Base-by-base conservation (phyloP, 1,140 invertebrate species). In the Apis laboriosa region DNA sequence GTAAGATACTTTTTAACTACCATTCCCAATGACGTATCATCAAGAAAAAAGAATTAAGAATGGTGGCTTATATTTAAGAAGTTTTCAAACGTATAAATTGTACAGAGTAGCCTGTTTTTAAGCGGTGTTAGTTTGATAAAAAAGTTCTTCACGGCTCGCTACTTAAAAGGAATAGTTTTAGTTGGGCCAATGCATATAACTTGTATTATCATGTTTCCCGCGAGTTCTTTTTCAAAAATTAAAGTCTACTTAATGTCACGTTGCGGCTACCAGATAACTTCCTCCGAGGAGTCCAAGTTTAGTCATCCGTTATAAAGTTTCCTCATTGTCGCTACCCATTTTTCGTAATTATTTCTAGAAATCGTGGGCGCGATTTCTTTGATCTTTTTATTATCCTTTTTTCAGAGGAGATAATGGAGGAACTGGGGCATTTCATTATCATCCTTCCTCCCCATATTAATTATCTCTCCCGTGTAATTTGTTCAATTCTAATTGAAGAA, bases 151-250 rank as follows among this genome's bases (percentile, higher is more conserved):
- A 7, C 9, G 43, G 43, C 49, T 70, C 24, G 17, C 66, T 9
- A 34, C 9, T 72, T 9, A 34, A 2, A 19, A 34, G 28, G 55
- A 15, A 34, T 34, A 34, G 53, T 56, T 73, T 43, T 43, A 43
- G 34, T 19, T 19, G 53, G 17, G 28, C 17, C n/a, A 56, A 13
- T 12, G 53, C 24, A 9, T 71, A 53, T 43, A 73, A 73, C 71
- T 73, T 58, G 55, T 73, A 73, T 73, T 73, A 73, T 58, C 53
- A n/a, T 73, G 55, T 43, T 55, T 73, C 12, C 34, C 55, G 55
- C 24, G 71, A n/a, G 55, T 73, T 43, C n/a, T 73, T 34, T 58
- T 73, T 34, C 19, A 43, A 73, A 73, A 73, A 73, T 73, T 73
- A 73, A 73, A 58, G 71, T 73, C 28, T 5, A 73, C 71, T 73